Conservation (phyloP, 2,113 vertebrate genomes). For the Odobenus rosmarus region DNA sequence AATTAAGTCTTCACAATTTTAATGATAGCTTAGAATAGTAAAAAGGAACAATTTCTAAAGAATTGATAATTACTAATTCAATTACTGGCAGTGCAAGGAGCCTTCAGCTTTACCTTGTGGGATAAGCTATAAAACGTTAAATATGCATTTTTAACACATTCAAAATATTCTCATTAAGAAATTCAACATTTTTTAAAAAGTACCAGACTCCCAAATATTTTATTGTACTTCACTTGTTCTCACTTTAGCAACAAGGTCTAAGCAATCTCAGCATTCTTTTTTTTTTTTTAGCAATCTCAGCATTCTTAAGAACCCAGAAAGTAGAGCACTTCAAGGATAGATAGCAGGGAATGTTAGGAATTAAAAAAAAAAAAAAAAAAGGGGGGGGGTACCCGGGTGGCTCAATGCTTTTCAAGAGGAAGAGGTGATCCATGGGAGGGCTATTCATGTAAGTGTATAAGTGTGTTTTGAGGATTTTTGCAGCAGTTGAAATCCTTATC, state of each 20-base stretch:
- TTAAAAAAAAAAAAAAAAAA: not conserved
- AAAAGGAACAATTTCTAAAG: not conserved
- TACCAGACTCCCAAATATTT: not conserved
- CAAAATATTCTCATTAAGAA: not conserved
- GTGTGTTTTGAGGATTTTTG: not conserved
- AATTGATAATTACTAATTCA: not conserved
- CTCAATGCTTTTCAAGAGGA: not conserved
- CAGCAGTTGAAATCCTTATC: not conserved
- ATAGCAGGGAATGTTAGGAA: not conserved
- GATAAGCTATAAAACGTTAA: not conserved
- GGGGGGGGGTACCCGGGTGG: too few relatives aligned
- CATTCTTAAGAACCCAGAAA: constrained; percentile 20
- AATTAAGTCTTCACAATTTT: not conserved
- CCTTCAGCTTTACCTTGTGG: not conserved
- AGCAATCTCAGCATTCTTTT: constrained; percentile 50
- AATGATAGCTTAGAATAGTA: not conserved
- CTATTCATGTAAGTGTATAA: not conserved
- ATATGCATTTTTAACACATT: not conserved
- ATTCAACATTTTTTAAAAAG: not conserved
- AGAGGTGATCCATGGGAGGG: not conserved
- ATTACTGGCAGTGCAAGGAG: not conserved
- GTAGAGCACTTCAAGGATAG: not conserved
- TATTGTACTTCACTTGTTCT: not conserved
- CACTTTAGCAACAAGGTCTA: constrained; percentile 9
- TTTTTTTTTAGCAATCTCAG: constrained; percentile 38